Evolutionary conservation across 2,888 invertebrate genomes (phyloP).

Genomic region (Dusona sp.): DNA sequence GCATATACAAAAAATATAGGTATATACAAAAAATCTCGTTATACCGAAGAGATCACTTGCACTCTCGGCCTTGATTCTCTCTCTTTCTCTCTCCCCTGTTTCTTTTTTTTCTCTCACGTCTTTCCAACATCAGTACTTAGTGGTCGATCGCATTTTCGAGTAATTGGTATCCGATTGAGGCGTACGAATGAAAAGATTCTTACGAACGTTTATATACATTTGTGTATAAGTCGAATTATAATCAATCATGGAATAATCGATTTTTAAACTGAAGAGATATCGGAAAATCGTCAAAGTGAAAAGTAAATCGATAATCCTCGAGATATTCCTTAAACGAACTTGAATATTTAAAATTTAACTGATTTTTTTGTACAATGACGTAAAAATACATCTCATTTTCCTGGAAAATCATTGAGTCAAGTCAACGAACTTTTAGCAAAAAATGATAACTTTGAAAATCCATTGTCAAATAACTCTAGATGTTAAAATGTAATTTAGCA

Average conservation of each 20-base stretch:
- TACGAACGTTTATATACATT: background rate
- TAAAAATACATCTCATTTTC: too few relatives aligned
- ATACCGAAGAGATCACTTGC: conserved; percentile 26
- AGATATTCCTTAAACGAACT: background rate
- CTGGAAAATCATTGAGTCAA: too few relatives aligned
- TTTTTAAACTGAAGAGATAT: conserved; percentile 55
- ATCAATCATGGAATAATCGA: conserved; percentile 8
- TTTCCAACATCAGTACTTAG: conserved; percentile 43
- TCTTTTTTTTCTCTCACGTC: conserved; percentile 47
- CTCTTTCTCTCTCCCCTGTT: conserved; percentile 59
- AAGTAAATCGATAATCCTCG: conserved; percentile 4
- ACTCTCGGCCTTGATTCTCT: conserved; percentile 47
- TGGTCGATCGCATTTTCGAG: conserved; percentile 61
- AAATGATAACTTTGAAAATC: too few relatives aligned
- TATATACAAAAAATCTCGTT: conserved; percentile 50
- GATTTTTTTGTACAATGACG: too few relatives aligned
- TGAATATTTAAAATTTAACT: too few relatives aligned
- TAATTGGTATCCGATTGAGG: conserved; percentile 63
- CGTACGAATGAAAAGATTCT: conserved; percentile 30
- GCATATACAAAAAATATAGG: background rate
- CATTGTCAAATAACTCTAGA: too few relatives aligned
- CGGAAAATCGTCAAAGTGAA: conserved; percentile 33
- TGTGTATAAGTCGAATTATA: background rate
- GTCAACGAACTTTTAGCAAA: too few relatives aligned
- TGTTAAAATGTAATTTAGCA: too few relatives aligned